These are phyloP conservation scores for Poecile atricapillus DNA, from an alignment of 2,113 vertebrate genomes.

Conservation along the genomic window DNA sequence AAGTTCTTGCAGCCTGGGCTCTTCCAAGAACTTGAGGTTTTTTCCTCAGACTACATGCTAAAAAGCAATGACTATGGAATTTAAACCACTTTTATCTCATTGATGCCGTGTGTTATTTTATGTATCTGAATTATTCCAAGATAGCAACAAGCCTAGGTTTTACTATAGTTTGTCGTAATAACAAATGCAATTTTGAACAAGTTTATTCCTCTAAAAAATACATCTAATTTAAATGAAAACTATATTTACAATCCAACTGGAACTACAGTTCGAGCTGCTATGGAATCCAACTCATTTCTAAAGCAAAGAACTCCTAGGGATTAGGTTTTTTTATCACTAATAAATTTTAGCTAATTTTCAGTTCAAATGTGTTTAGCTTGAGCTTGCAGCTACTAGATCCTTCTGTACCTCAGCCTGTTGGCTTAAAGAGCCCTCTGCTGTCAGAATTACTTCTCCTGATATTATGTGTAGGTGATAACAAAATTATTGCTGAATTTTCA, in stretches of 20 bases:
- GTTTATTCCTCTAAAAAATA: neutral
- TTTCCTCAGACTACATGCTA: rapidly evolving
- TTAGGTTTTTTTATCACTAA: neutral
- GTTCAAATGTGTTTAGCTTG: neutral
- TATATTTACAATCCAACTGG: neutral
- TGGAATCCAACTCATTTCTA: neutral
- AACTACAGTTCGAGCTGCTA: neutral
- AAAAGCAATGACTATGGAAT: neutral
- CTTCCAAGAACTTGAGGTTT: neutral
- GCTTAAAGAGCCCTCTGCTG: conserved; percentile 15
- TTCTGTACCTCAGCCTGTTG: neutral
- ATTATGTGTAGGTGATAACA: neutral
- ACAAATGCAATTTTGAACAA: neutral
- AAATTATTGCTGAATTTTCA: neutral
- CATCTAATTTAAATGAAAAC: neutral
- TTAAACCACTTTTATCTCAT: neutral
- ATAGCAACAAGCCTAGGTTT: neutral
- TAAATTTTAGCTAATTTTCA: neutral
- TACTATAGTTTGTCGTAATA: neutral
- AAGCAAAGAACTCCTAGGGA: neutral
- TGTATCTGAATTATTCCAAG: neutral
- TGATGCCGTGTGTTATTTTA: neutral
- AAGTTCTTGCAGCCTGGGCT: neutral
- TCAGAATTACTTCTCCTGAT: neutral
- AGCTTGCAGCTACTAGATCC: neutral